Percentiles rank a stretch among this genome's conserved stretches.
phyloP scores from a whole-genome alignment of 2,113 vertebrate genomes.

The Hylia prasina region DNA sequence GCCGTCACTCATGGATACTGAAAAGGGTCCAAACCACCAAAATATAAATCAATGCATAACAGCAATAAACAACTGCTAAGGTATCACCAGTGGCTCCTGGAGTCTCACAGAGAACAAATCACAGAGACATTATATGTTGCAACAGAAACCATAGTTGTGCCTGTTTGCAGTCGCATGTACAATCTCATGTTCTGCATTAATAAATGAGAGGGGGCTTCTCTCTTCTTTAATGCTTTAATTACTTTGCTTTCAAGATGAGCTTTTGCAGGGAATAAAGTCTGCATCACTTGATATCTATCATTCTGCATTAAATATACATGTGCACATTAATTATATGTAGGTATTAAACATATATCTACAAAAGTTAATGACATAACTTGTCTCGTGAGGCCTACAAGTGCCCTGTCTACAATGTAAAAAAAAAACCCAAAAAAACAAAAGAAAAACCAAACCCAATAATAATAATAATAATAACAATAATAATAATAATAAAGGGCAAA shows the following conservation, averaged over 20 bases:
- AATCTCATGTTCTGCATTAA: neutral
- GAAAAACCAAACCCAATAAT: too few species aligned
- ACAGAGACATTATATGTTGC: neutral
- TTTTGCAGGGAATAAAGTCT: neutral
- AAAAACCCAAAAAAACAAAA: neutral
- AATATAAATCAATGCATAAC: neutral
- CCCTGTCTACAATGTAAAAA: too few species aligned
- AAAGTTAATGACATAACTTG: neutral
- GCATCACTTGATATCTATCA: neutral
- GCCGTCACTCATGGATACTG: neutral
- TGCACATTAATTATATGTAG: neutral
- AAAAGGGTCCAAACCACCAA: neutral
- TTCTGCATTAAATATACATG: neutral
- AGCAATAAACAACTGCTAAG: neutral
- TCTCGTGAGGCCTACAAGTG: neutral
- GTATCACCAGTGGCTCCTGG: neutral
- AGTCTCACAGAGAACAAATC: neutral
- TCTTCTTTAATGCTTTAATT: neutral
- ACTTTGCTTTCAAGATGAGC: neutral
- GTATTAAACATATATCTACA: neutral
- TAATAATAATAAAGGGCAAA: too few species aligned
- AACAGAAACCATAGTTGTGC: neutral
- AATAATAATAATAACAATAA: too few species aligned
- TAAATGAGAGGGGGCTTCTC: accelerated
- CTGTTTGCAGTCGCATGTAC: neutral